Evolutionary conservation across 2,113 vertebrate species (phyloP).

Genomic region (Heteronetta atricapilla): DNA sequence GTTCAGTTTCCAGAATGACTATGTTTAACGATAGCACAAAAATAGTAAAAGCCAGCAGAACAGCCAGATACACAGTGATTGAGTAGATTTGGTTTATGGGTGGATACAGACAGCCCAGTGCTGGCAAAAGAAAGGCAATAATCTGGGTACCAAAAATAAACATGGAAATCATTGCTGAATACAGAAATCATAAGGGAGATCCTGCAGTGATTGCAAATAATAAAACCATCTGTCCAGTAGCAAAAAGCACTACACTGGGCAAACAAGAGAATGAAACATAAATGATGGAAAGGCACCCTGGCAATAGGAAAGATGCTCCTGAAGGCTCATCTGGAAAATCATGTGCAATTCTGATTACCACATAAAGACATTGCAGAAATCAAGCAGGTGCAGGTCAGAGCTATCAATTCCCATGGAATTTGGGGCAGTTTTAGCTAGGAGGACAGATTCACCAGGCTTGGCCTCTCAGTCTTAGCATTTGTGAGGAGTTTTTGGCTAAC

Average conservation of each 20-base stretch:
- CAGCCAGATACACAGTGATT: background rate
- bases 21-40: background rate
- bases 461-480: background rate
- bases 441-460: background rate
- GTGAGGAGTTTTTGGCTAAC: background rate
- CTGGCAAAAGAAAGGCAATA: background rate
- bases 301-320: background rate
- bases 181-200: background rate
- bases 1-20: background rate
- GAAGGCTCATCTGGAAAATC: slow-evolving; percentile 20
- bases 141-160: background rate
- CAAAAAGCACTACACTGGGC: background rate
- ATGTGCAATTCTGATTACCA: background rate
- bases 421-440: background rate
- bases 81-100: background rate
- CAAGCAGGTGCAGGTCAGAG: slow-evolving; percentile 9
- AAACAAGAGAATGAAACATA: background rate
- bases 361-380: background rate
- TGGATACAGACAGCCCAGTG: background rate
- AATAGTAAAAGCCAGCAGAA: background rate
- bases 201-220: slow-evolving; percentile 15
- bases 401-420: background rate
- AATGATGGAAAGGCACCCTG: background rate
- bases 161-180: background rate
- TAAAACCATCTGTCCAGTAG: slow-evolving; percentile 13